Evolutionary conservation across 2,797 vertebrate genomes (phyloP).

Genomic region (Labroides dimidiatus): DNA sequence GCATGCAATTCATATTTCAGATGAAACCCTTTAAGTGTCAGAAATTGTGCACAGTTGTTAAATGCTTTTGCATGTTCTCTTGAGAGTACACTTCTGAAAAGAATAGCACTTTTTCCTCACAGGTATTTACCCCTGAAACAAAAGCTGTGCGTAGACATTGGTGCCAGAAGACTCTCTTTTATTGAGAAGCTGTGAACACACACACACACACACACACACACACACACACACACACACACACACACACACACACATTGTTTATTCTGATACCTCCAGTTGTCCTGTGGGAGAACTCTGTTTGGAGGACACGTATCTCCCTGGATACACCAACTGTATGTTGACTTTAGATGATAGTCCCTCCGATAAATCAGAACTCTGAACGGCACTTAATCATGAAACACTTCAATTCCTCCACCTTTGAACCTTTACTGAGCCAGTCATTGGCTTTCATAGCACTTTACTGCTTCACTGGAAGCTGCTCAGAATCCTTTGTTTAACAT

Average conservation of each 20-base stretch:
- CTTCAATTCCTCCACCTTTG: slow-evolving; percentile 8
- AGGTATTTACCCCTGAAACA: no score
- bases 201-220: slow-evolving; percentile 2
- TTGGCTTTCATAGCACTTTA: slow-evolving; percentile 20
- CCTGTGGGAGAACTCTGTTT: neutral
- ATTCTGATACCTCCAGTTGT: neutral
- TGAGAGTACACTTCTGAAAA: no score
- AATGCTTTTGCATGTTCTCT: no score
- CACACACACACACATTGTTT: neutral
- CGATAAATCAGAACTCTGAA: neutral
- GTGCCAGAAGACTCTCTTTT: no score
- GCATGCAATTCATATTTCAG: no score
- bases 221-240: slow-evolving; percentile 9
- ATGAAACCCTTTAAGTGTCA: no score
- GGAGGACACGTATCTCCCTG: neutral
- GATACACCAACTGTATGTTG: neutral
- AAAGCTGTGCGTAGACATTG: no score
- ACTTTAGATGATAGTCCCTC: neutral
- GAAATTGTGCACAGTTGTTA: no score
- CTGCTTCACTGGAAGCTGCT: neutral
- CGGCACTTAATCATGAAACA: slow-evolving; percentile 1
- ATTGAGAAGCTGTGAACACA: neutral
- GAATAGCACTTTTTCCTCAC: no score
- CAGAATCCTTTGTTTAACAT: neutral
- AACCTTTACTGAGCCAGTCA: slow-evolving; percentile 13